These are phyloP conservation scores for Hyphantria cunea DNA, from an alignment of 1,140 invertebrate genomes.

Conservation along the genomic window DNA sequence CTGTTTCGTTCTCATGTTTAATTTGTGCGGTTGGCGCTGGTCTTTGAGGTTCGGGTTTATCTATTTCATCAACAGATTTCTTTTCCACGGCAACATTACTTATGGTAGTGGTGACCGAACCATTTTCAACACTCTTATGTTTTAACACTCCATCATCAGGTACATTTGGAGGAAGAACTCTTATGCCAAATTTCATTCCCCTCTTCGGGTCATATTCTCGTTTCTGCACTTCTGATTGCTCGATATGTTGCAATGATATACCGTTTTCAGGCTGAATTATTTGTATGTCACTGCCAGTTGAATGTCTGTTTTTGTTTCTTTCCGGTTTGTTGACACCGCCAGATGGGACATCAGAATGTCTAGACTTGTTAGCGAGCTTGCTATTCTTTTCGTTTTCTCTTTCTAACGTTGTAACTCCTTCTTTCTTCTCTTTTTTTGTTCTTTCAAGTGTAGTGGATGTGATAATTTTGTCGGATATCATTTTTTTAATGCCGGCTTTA, in stretches of 20 bases:
- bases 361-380: constrained; percentile 65
- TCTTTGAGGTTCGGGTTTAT: constrained; percentile 67
- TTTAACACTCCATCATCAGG: constrained; percentile 75
- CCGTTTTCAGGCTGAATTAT: constrained; percentile 78
- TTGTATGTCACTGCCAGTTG: constrained; percentile 66
- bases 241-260: constrained; percentile 54
- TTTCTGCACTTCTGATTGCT: constrained; percentile 73
- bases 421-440: constrained; percentile 81
- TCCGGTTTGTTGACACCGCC: constrained; percentile 64
- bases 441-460: constrained; percentile 74
- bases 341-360: constrained; percentile 59
- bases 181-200: constrained; percentile 87
- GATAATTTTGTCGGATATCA: constrained; percentile 76
- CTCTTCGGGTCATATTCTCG: constrained; percentile 78
- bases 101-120: constrained; percentile 44
- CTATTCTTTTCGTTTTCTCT: constrained; percentile 80
- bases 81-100: constrained; percentile 55
- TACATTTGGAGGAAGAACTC: constrained; percentile 84
- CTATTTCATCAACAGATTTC: constrained; percentile 79
- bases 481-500: constrained; percentile 78
- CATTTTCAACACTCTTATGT: constrained; percentile 79
- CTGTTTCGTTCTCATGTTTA: constrained; percentile 68
- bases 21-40: constrained; percentile 56
- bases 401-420: constrained; percentile 77
- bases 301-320: constrained; percentile 68